Conservation (phyloP, 2,113 vertebrate species). For the Alectura lathami region DNA sequence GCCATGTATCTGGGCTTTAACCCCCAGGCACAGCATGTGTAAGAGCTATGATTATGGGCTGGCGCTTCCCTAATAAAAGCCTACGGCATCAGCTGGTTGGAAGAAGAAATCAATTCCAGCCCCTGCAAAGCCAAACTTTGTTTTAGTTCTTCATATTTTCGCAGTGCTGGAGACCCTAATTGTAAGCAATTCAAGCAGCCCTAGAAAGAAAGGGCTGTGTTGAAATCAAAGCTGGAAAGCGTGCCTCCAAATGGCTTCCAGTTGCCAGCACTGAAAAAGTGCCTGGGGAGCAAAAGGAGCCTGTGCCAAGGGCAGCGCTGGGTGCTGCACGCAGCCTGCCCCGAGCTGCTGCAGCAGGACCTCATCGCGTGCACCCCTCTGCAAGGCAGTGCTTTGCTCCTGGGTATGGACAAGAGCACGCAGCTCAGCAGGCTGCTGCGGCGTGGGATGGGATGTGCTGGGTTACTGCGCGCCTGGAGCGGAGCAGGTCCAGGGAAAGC, state of each 20-base stretch:
- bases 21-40: not conserved
- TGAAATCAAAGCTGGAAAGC: conserved; percentile 3
- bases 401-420: too few relatives aligned
- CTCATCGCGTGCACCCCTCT: not conserved
- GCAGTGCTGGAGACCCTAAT: conserved; percentile 13
- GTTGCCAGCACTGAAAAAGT: not conserved
- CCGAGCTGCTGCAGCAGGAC: not conserved
- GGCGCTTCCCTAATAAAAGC: not conserved
- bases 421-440: too few relatives aligned
- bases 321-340: not conserved
- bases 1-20: not conserved
- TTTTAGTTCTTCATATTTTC: not conserved
- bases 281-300: not conserved
- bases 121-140: not conserved
- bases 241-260: not conserved
- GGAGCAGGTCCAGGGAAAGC: not conserved
- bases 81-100: not conserved
- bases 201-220: not conserved
- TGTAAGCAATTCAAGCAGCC: conserved; percentile 26
- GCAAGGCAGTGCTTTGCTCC: not conserved
- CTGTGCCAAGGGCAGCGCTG: not conserved
- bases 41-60: not conserved
- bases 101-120: not conserved
- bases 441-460: not conserved
- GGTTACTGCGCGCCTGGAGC: accelerated